Base-by-base conservation (phyloP, 2,113 vertebrate species). In the Mastomys natalensis region DNA sequence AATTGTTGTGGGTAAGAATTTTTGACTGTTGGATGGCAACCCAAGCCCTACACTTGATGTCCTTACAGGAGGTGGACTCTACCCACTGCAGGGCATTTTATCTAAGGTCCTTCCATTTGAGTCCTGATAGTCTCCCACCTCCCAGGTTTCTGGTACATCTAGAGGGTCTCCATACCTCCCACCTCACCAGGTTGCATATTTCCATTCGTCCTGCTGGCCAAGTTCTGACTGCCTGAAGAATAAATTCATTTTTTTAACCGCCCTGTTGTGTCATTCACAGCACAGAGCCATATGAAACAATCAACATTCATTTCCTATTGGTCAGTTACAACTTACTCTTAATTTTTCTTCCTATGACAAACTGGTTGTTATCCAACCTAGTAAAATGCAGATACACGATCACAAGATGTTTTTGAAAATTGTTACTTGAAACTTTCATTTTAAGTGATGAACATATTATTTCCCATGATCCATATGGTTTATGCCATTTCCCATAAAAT, bases 241-340 rank as follows among this genome's bases (percentile, higher is more conserved):
- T 68, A 34, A 31, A 68, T 68, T 34, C 4, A 34, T 11, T 31
- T 68, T 68, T 31, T 68, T 2, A 34, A 73, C 12, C n/a, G 48
- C 45, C 74, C 4, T 40, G 87, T 76, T 88, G 17, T 84, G 5
- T 34, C 22, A n/a, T 62, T 51, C 24, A 70, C 24, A 88, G 48
- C 34, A 91, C 15, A 21, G 31, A 70, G 7, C n/a, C 1, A 26
- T 29, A 84, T 29, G 26, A 34, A 60, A 88, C 26, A 62, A 84
- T 5, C 4, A 13, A 43, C 0, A 1, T 17, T 37, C 22, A 2
- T 13, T 70, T 68, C 13, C 68, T 12, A 3, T 22, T 21, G 16
- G 29, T 22, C 10, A 66, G 21, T 53, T 9, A 29, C 3, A 45
- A 82, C 3, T 89, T 31, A 31, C 8, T 95, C 15, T 66, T 66